Evolutionary conservation across 2,797 vertebrate species (phyloP).

Genomic region (Pangasius macronema): DNA sequence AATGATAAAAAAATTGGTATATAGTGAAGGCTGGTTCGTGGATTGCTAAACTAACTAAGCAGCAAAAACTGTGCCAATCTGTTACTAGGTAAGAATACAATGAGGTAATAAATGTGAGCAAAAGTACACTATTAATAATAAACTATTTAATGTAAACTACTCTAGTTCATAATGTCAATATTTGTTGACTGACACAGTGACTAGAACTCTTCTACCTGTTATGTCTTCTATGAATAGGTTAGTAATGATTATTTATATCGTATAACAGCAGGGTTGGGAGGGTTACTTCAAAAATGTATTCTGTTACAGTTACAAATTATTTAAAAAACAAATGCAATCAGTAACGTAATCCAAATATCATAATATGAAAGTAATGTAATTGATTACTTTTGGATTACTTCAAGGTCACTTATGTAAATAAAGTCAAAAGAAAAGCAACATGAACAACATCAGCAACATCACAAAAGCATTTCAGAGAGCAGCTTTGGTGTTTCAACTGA

Average conservation of each 20-base stretch:
- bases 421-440: too few species aligned
- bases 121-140: not conserved
- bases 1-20: not conserved
- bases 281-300: too few species aligned
- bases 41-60: not conserved
- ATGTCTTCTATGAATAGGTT: not conserved
- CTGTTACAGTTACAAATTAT: too few species aligned
- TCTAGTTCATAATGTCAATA: not conserved
- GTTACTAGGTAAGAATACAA: not conserved
- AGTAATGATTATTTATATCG: not conserved
- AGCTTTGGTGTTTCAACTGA: too few species aligned
- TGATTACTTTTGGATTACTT: too few species aligned
- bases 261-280: not conserved
- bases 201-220: not conserved
- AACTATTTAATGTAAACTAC: not conserved
- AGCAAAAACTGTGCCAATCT: not conserved
- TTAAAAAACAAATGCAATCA: too few species aligned
- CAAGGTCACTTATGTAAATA: too few species aligned
- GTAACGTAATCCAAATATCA: too few species aligned
- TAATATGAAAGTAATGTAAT: too few species aligned
- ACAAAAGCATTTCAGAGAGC: too few species aligned
- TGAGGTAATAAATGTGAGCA: not conserved
- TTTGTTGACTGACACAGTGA: not conserved
- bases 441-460: too few species aligned
- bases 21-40: not conserved